Base-by-base conservation (phyloP, 1,140 invertebrate genomes). In the Centruroides sculpturatus region DNA sequence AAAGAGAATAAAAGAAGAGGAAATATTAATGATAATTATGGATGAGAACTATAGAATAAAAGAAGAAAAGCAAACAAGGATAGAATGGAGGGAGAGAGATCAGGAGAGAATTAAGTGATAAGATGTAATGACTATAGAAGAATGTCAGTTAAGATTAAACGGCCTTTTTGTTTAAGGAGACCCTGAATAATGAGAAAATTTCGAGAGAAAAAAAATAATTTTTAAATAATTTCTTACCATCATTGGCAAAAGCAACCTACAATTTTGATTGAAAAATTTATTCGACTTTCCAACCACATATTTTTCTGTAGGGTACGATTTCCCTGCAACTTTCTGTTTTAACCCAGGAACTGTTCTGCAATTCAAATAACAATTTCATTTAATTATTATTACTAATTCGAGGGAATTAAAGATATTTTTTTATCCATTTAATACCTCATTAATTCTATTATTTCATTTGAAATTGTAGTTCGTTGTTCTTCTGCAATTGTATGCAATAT, bases 231-330 rank as follows among this genome's bases (percentile, higher is more conserved):
- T 51, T 51, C 41, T 64, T 60, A 78, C 79, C 63, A 91, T 77
- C 35, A 84, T 83, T 10, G 93, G 91, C 56, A 96, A 76, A 5
- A 87, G 74, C 48, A 98, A 75, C 50, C 75, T 75, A 36, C 85
- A 80, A 52, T 84, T 82, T 74, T 92, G 86, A 47, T 80, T 76
- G 64, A 82, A 80, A 74, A 85, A 94, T 56, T 89, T 78, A 59
- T 84, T 81, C 23, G 87, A 81, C 70, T 92, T 92, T 69, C 84
- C 86, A 9, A 91, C 81, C 47, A 87, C 85, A 77, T 96, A 98
- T 70, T 98, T 98, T 73, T 98, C 94, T 80, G 96, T 87, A 12
- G 94, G 93, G 64, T 98, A 75, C 7, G 92, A 96, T 77, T 97
- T 96, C 0, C 94, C 94, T 47, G 92, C 92, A 59, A 98, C 92